These are phyloP conservation scores for Lonchura striata DNA, from an alignment of 2,113 vertebrate species.

Conservation along the genomic window DNA sequence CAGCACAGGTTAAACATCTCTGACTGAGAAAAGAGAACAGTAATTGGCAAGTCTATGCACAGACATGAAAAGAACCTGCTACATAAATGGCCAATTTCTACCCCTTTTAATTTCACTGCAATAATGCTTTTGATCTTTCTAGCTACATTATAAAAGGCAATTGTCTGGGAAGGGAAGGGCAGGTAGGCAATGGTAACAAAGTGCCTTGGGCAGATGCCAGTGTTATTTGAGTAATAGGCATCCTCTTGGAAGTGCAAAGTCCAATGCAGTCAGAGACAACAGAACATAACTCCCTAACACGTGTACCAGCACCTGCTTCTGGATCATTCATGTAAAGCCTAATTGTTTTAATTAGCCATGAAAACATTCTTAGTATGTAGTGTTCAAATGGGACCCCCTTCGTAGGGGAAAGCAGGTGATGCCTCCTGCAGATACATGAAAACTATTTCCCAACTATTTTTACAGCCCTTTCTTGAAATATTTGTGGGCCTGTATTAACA, in stretches of 20 bases:
- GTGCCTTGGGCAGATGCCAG: not conserved
- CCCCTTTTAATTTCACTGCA: not conserved
- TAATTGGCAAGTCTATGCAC: constrained; percentile 22
- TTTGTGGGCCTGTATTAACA: not conserved
- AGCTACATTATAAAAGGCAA: not conserved
- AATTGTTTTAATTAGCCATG: not conserved
- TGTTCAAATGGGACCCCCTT: not conserved
- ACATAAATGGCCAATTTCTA: not conserved
- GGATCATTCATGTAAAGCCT: not conserved
- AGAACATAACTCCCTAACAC: not conserved
- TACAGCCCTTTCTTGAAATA: not conserved
- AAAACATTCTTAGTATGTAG: not conserved
- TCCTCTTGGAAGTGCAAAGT: not conserved
- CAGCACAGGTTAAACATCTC: constrained; percentile 17
- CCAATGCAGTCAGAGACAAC: not conserved
- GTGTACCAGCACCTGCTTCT: not conserved
- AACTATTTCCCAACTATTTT: not conserved
- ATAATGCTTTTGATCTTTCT: not conserved
- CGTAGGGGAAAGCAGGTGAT: not conserved
- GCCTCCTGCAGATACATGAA: not conserved
- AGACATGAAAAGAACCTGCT: constrained; percentile 20
- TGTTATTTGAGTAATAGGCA: not conserved
- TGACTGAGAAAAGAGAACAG: not conserved
- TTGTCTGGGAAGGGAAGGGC: not conserved
- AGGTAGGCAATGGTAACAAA: not conserved